A percentile compares a stretch with the other conserved stretches of the same genome.
Conservation (phyloP, 1,140 invertebrate genomes). For the Drosophila asahinai region DNA sequence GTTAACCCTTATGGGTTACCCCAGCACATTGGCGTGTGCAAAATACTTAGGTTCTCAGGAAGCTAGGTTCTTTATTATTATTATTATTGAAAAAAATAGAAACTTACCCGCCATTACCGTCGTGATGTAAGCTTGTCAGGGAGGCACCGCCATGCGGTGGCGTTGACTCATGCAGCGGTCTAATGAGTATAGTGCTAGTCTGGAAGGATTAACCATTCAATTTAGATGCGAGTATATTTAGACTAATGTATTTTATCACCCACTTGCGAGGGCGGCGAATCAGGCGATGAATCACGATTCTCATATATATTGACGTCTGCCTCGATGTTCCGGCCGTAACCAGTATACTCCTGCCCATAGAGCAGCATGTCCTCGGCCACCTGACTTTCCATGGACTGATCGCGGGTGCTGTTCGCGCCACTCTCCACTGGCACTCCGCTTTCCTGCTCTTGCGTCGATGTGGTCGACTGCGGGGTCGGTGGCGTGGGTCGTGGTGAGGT, state of each 20-base stretch:
- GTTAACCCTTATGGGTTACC: background rate
- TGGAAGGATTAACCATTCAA: constrained; percentile 35
- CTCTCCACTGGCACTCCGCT: constrained; percentile 42
- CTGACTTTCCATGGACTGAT: constrained; percentile 81
- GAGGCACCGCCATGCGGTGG: constrained; percentile 76
- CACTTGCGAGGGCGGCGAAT: constrained; percentile 83
- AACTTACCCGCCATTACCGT: constrained; percentile 72
- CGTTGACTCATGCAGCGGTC: constrained; percentile 82
- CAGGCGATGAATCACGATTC: constrained; percentile 79
- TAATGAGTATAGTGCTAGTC: constrained; percentile 83
- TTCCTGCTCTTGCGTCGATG: constrained; percentile 82
- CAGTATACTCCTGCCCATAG: constrained; percentile 65
- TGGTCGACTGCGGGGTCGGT: constrained; percentile 82
- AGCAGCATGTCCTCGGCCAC: constrained; percentile 76
- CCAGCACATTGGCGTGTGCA: constrained; percentile 47
- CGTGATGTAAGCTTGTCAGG: constrained; percentile 74
- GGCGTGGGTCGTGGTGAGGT: constrained; percentile 82
- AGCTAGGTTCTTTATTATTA: constrained; percentile 3
- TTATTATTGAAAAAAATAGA: constrained; percentile 11
- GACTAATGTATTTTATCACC: background rate
- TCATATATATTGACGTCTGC: constrained; percentile 82
- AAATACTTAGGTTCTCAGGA: constrained; percentile 37
- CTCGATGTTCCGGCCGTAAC: constrained; percentile 68
- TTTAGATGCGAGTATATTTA: constrained; percentile 1
- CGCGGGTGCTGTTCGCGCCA: constrained; percentile 61